A percentile compares a stretch with the other conserved stretches of the same genome.
Conservation (phyloP, 2,113 vertebrate species). For the Orientallactaga bullata region DNA sequence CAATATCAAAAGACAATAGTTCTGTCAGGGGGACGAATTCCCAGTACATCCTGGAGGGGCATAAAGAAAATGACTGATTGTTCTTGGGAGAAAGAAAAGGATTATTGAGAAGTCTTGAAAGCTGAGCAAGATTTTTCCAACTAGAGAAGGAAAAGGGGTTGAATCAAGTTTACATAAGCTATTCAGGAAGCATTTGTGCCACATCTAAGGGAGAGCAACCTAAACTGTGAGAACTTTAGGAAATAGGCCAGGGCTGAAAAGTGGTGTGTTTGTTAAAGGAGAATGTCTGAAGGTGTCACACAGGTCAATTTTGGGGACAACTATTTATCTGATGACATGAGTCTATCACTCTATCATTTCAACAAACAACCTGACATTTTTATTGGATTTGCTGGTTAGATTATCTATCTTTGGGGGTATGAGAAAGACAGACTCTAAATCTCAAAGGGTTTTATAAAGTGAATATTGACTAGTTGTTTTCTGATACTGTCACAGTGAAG, state of each 20-base stretch:
- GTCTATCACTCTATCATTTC: constrained; percentile 7
- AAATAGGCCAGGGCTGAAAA: neutral
- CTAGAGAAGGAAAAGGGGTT: constrained; percentile 13
- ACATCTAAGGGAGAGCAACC: neutral
- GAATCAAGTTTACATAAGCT: neutral
- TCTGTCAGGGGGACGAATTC: neutral
- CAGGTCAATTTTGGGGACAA: neutral
- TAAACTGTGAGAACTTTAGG: neutral
- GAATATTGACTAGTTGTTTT: constrained; percentile 62
- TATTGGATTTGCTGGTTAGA: neutral
- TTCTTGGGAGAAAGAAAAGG: neutral
- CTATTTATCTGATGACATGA: neutral
- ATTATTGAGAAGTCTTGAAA: neutral
- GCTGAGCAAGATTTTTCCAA: neutral
- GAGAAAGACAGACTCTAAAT: constrained; percentile 55
- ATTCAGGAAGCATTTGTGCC: neutral
- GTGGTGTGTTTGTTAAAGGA: neutral
- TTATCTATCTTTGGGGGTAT: neutral
- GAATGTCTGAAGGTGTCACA: neutral
- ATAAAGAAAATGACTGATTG: neutral
- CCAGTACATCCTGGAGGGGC: neutral
- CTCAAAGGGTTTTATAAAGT: constrained; percentile 59
- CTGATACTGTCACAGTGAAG: constrained; percentile 35
- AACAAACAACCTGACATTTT: constrained; percentile 29
- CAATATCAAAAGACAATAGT: neutral